phyloP scores from a whole-genome alignment of 2,113 vertebrate species.

The Rhizomys pruinosus region DNA sequence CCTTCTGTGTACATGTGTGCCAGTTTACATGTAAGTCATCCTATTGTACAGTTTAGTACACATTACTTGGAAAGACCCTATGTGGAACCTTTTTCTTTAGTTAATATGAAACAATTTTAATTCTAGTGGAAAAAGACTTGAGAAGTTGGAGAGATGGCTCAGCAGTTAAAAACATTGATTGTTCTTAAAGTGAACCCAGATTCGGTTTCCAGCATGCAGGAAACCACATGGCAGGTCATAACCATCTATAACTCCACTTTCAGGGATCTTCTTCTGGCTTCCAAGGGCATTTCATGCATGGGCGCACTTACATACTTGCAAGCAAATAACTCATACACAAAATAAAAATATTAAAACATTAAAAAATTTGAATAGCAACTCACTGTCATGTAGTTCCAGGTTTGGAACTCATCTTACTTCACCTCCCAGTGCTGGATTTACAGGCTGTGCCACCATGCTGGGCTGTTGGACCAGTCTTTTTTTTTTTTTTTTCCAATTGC shows the following conservation, averaged over 20 bases:
- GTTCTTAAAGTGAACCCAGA: no score
- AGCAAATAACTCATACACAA: no score
- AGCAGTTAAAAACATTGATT: no score
- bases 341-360: no score
- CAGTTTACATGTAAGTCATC: not conserved
- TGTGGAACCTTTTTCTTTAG: not conserved
- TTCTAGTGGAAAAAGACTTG: not conserved
- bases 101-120: conserved; percentile 2
- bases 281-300: no score
- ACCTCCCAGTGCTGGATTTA: no score
- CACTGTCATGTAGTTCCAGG: not conserved
- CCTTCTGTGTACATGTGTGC: not conserved
- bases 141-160: not conserved
- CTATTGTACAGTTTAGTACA: not conserved
- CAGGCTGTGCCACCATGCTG: no score
- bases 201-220: no score
- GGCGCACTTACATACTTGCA: no score
- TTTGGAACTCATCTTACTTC: not conserved
- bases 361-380: not conserved
- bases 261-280: no score
- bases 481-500: not conserved
- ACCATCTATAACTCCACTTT: no score
- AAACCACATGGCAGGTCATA: no score
- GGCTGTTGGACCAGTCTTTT: not conserved
- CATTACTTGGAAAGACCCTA: not conserved